Conservation (phyloP, 2,888 invertebrate genomes). For the Dryobota labecula region DNA sequence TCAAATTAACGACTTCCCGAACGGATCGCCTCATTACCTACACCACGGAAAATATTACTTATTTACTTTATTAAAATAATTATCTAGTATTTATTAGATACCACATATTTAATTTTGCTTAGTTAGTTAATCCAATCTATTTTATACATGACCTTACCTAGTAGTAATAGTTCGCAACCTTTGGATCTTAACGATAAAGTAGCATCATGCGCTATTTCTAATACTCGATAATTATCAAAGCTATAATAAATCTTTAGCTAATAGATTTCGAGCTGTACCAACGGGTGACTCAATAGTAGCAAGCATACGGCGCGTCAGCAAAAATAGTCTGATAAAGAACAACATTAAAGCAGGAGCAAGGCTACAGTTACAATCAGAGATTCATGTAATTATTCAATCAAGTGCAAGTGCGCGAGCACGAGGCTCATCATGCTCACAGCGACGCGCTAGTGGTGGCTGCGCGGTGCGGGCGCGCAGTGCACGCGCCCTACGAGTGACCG, state of each 20-base stretch:
- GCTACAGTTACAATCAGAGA: constrained; percentile 78
- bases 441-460: constrained; percentile 34
- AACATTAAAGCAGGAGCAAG: constrained; percentile 76
- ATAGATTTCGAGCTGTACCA: constrained; percentile 12
- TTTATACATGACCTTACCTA: constrained; percentile 43
- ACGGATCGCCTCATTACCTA: constrained; percentile 3
- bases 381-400: constrained; percentile 87
- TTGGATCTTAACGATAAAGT: constrained; percentile 38
- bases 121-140: constrained; percentile 26
- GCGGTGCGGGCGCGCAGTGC: constrained; percentile 63
- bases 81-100: not conserved
- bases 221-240: constrained; percentile 10
- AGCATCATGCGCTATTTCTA: constrained; percentile 23
- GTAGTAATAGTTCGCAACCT: constrained; percentile 47
- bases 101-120: constrained; percentile 5
- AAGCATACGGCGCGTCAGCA: constrained; percentile 28
- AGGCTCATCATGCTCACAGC: constrained; percentile 65
- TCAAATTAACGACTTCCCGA: constrained; percentile 4
- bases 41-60: not conserved
- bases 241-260: not conserved
- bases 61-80: constrained; percentile 6
- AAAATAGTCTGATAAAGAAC: constrained; percentile 51
- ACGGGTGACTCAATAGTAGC: constrained; percentile 30
- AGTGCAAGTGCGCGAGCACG: constrained; percentile 86
- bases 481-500: constrained; percentile 82